phyloP scores from a whole-genome alignment of 2,113 vertebrate genomes.

The Beaufortia kweichowensis region DNA sequence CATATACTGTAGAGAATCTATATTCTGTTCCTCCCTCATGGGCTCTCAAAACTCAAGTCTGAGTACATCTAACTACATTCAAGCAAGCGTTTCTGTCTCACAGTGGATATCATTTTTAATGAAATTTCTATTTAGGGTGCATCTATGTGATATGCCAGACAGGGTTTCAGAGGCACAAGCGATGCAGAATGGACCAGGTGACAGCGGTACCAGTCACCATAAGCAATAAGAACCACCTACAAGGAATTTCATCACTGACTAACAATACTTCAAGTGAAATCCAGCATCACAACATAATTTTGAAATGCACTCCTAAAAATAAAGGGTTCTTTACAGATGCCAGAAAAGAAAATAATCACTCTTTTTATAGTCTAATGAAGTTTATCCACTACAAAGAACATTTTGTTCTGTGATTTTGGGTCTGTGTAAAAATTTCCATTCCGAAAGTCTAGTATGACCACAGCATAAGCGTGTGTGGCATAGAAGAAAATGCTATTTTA shows the following conservation, averaged over 20 bases:
- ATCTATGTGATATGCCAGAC: constrained; percentile 40
- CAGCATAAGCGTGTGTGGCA: too few species aligned
- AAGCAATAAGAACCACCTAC: not conserved
- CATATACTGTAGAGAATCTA: not conserved
- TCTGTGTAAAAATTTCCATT: too few species aligned
- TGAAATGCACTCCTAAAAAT: too few species aligned
- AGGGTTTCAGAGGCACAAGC: constrained; percentile 42
- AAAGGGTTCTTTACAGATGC: too few species aligned
- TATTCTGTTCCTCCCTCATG: not conserved
- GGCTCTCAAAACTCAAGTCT: not conserved
- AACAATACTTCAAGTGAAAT: not conserved
- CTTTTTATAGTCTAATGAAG: too few species aligned
- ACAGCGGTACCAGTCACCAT: constrained; percentile 28
- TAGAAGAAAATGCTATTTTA: too few species aligned
- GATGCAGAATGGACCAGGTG: constrained; percentile 24
- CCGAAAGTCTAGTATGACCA: too few species aligned
- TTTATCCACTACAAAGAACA: too few species aligned
- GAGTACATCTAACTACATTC: constrained; percentile 6
- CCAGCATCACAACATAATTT: not conserved
- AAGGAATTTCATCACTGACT: not conserved
- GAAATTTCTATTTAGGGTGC: constrained; percentile 54
- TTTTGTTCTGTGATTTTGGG: too few species aligned
- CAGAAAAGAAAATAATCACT: too few species aligned
- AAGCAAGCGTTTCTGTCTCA: constrained; percentile 45
- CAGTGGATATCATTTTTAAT: constrained; percentile 52